A percentile compares a stretch with the other conserved stretches of the same genome.
phyloP scores from a whole-genome alignment of 2,888 invertebrate genomes.

The Eretmocerus hayati region DNA sequence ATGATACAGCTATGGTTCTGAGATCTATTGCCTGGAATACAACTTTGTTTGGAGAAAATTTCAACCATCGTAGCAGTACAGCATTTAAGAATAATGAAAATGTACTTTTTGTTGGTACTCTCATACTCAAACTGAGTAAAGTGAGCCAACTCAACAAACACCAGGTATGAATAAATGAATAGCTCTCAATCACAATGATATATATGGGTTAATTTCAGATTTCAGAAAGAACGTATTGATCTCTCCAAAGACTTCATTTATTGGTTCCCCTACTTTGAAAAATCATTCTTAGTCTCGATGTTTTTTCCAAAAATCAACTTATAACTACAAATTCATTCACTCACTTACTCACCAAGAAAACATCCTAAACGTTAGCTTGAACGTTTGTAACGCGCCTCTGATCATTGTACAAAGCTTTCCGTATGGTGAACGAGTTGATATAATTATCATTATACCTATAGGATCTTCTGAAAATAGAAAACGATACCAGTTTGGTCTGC shows the following conservation, averaged over 20 bases:
- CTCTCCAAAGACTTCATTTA: no score
- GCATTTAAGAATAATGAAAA: slow-evolving; percentile 2
- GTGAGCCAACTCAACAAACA: not conserved
- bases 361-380: no score
- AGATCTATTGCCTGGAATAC: slow-evolving; percentile 3
- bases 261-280: no score
- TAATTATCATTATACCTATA: no score
- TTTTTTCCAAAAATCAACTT: not conserved
- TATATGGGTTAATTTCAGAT: not conserved
- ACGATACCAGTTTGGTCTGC: no score
- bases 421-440: no score
- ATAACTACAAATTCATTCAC: not conserved
- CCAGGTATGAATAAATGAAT: not conserved
- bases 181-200: not conserved
- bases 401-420: no score
- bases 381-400: no score
- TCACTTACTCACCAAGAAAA: no score
- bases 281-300: no score
- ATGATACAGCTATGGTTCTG: not conserved
- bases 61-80: not conserved
- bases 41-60: slow-evolving; percentile 1
- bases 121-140: slow-evolving; percentile 4
- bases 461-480: no score
- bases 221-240: not conserved
- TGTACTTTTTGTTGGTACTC: slow-evolving; percentile 3